Conservation (phyloP, 2,888 invertebrate genomes). For the Trachelus troglodyta region DNA sequence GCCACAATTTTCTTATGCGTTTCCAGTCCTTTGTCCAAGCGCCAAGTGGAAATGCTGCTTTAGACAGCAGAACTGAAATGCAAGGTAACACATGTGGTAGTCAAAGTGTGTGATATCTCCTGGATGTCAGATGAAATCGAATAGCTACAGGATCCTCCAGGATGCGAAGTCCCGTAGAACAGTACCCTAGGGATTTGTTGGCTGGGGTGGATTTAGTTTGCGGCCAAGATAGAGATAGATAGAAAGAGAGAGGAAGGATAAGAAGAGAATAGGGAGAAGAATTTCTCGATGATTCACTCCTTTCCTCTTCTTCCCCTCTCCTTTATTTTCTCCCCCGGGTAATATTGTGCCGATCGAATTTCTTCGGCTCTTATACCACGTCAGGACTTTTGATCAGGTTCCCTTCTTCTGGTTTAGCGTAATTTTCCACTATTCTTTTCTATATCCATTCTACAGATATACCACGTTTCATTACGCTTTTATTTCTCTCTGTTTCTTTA, state of each 20-base stretch:
- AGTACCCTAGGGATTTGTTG: conserved; percentile 48
- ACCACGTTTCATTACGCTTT: neutral
- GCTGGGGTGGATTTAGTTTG: neutral
- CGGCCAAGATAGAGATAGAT: neutral
- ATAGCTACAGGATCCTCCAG: conserved; percentile 17
- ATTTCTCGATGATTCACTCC: conserved; percentile 6
- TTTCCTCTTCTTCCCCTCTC: conserved; percentile 7
- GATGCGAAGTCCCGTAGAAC: conserved; percentile 51
- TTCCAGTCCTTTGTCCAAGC: neutral
- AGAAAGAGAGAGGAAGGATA: too few relatives aligned
- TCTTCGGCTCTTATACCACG: neutral
- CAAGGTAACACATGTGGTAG: neutral
- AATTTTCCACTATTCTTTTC: neutral
- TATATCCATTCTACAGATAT: neutral
- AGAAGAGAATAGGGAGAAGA: neutral
- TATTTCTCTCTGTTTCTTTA: neutral
- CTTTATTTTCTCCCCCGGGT: conserved; percentile 3
- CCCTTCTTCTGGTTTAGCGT: neutral
- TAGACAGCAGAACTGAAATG: neutral
- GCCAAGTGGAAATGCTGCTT: neutral
- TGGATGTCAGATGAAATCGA: neutral
- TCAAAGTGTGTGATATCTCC: neutral
- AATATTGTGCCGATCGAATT: conserved; percentile 8
- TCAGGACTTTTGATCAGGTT: neutral
- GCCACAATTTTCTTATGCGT: neutral